Evolutionary conservation across 2,797 vertebrate genomes (phyloP).

Genomic region (Dendrocincla fuliginosa): DNA sequence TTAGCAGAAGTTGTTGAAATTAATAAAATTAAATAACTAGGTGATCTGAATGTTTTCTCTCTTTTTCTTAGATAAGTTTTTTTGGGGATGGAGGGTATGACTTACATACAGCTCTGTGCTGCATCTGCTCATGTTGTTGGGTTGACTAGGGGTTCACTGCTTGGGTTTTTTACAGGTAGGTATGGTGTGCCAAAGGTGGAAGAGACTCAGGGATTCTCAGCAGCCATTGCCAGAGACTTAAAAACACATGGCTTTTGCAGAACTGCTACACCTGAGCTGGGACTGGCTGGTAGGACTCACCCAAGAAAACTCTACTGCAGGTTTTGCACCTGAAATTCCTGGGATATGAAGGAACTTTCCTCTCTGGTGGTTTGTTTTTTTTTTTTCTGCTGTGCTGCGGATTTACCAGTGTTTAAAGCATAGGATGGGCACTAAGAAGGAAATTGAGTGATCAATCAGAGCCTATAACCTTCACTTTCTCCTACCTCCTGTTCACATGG

Average conservation of each 20-base stretch:
- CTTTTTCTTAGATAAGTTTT: fast-evolving
- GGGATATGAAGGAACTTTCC: not conserved
- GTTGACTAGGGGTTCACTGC: not conserved
- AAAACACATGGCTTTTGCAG: not conserved
- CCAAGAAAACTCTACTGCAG: not conserved
- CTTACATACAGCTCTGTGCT: not conserved
- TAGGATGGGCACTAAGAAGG: not conserved
- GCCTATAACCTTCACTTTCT: not conserved
- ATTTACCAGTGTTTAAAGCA: not conserved
- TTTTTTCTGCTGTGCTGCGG: not conserved
- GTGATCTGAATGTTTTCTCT: not conserved
- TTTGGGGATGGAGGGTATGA: fast-evolving
- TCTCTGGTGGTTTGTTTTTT: not conserved
- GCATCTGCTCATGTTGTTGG: not conserved
- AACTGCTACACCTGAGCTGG: not conserved
- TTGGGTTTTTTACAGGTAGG: not conserved
- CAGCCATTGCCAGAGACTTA: not conserved
- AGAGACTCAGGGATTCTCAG: not conserved
- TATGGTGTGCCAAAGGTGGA: not conserved
- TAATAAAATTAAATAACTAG: not conserved
- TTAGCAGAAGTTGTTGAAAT: not conserved
- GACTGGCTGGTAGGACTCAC: not conserved
- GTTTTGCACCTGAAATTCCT: not conserved
- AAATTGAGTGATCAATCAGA: not conserved
- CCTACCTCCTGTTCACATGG: not conserved